Conservation (phyloP, 2,888 invertebrate genomes). For the Mimachlamys varia region DNA sequence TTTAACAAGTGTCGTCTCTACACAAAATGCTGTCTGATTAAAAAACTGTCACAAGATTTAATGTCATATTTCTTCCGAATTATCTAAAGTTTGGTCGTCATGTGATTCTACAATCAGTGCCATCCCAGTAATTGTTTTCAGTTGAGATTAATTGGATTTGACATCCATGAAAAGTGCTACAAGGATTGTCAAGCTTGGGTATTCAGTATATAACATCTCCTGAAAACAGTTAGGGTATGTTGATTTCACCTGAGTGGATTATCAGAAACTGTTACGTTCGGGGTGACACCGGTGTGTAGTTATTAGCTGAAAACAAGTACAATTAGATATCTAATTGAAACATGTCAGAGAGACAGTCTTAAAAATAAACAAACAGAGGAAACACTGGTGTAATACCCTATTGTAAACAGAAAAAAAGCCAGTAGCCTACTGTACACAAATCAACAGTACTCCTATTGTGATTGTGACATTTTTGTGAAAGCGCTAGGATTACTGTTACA, state of each 20-base stretch:
- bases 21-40: neutral
- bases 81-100: neutral
- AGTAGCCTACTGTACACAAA: constrained; percentile 1
- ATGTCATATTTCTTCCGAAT: neutral
- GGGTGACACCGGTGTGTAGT: neutral
- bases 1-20: neutral
- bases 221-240: constrained; percentile 9
- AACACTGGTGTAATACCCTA: constrained; percentile 29
- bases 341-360: neutral
- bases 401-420: constrained; percentile 12
- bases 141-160: constrained; percentile 3
- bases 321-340: neutral
- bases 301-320: constrained; percentile 10
- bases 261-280: neutral
- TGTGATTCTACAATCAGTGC: constrained; percentile 26
- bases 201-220: neutral
- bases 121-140: neutral
- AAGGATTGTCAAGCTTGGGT: constrained; percentile 23
- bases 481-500: constrained; percentile 2
- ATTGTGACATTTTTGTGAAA: neutral
- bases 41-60: neutral
- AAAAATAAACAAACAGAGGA: constrained; percentile 32
- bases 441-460: constrained; percentile 5
- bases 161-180: neutral
- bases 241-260: neutral